Evolutionary conservation across 2,113 vertebrate genomes (phyloP), one percentile per base, ranked within the genome.

Genomic region (Stigmatopora nigra): DNA sequence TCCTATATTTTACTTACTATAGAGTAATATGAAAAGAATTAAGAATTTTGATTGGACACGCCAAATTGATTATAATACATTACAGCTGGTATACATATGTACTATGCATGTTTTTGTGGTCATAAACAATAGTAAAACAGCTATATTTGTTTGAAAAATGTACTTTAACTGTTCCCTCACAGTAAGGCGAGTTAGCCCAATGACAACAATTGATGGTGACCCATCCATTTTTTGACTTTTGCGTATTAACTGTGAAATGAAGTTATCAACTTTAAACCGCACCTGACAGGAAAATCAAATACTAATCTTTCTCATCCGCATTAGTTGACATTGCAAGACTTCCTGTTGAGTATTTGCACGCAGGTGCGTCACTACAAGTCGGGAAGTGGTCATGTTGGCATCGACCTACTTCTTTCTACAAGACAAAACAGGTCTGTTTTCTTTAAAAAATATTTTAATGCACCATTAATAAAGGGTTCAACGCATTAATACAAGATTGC

Each of bases 381-480:
- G 52, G 48, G 63, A 64, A 51, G 20, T 10, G 25, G 4, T 12
- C 58, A 41, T 17, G 9, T 38, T 6, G 8, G 20, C 11, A 38
- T 20, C 15, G 6, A 45, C 45, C 59, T 19, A 19, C 10, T 41
- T n/a, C 19, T 1, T 0, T 12, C 17, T 41, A 19, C 17, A 49
- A 70, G 46, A 36, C 67, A 31, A 14, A 67, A 11, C 49, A 49
- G 4, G 19, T 63, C 1, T 17, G 13, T 73, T 51, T 89, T 90
- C 89, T 90, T 89, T 91, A 88, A 91, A 92, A 92, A 92, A 92
- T 92, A 92, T 88, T 92, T 92, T 92, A 92, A 91, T 92, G 89
- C 89, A 91, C 89, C 91, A 92, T 91, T 91, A 91, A 92, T 92
- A 91, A 92, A 92, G 90, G 86, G 84, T 91, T 84, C 85, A 91